A percentile compares a stretch with the other conserved stretches of the same genome.
These are phyloP conservation scores for Drosophila setifemur DNA, from an alignment of 1,140 invertebrate genomes.

Conservation along the genomic window DNA sequence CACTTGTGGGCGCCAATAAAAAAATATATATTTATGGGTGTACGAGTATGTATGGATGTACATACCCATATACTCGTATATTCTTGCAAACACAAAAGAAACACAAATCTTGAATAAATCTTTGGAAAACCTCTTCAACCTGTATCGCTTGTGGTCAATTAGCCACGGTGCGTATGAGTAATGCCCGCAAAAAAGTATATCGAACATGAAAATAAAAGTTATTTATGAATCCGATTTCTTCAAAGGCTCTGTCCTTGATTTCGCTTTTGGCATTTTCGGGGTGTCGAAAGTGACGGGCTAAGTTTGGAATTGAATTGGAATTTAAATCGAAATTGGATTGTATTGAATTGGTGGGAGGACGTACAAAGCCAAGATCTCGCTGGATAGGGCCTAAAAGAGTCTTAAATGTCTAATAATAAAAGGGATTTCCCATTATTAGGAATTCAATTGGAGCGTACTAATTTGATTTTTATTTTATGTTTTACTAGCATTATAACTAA, in stretches of 20 bases:
- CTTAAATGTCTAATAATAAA: not conserved
- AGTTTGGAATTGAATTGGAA: conserved; percentile 14
- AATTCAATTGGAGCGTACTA: too few species aligned
- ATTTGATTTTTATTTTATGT: too few species aligned
- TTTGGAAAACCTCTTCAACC: conserved; percentile 46
- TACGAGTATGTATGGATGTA: too few species aligned
- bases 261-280: conserved; percentile 57
- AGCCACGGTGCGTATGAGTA: conserved; percentile 67
- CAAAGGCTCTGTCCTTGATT: conserved; percentile 68
- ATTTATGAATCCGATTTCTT: conserved; percentile 71
- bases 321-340: conserved; percentile 15
- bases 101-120: not conserved
- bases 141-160: conserved; percentile 66
- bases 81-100: not conserved
- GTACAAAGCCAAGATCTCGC: conserved; percentile 22
- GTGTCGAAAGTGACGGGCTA: conserved; percentile 44
- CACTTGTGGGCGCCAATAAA: conserved; percentile 55
- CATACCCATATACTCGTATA: too few species aligned
- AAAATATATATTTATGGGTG: not conserved
- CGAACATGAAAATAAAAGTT: conserved; percentile 41
- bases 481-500: too few species aligned
- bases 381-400: too few species aligned
- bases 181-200: conserved; percentile 36
- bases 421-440: too few species aligned
- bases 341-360: conserved; percentile 36